Evolutionary conservation across 92 coral and sea anemone species (phyloP).

Genomic region (Heliopora coerulea): DNA sequence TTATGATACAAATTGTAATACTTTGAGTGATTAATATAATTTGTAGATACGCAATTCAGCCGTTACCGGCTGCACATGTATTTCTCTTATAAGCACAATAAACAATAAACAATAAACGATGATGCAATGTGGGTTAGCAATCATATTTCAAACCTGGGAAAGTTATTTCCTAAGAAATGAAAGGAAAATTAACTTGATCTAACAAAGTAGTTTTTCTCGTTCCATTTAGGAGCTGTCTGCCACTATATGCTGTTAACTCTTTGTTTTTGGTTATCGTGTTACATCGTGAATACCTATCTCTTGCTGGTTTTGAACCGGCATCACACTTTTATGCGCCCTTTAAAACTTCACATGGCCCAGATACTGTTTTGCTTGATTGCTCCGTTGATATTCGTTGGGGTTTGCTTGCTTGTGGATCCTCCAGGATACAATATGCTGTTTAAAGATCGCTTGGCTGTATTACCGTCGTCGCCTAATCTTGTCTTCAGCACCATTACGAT

Average conservation of each 20-base stretch:
- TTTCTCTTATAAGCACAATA: no score
- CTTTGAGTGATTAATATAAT: no score
- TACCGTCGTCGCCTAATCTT: conserved; percentile 50
- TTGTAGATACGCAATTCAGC: no score
- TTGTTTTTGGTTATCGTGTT: conserved; percentile 81
- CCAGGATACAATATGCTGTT: conserved; percentile 73
- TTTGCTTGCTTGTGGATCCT: conserved; percentile 57
- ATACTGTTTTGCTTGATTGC: conserved; percentile 70
- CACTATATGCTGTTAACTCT: conserved; percentile 69
- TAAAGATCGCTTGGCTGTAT: conserved; percentile 69
- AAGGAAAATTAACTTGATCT: no score
- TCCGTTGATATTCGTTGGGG: conserved; percentile 78
- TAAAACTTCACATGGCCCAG: conserved; percentile 60
- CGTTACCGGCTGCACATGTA: no score
- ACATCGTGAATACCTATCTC: conserved; percentile 73
- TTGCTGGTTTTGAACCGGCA: conserved; percentile 69
- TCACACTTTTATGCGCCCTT: conserved; percentile 57
- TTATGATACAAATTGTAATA: no score
- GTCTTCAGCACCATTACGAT: conserved; percentile 70
- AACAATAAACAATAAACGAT: no score
- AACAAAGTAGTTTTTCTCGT: not conserved
- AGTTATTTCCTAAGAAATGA: no score
- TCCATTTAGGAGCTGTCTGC: conserved; percentile 63
- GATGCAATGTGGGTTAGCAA: no score
- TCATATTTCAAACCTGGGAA: no score